These are phyloP conservation scores for Trissolcus brochymenae DNA, from an alignment of 2,888 invertebrate species.

Conservation along the genomic window DNA sequence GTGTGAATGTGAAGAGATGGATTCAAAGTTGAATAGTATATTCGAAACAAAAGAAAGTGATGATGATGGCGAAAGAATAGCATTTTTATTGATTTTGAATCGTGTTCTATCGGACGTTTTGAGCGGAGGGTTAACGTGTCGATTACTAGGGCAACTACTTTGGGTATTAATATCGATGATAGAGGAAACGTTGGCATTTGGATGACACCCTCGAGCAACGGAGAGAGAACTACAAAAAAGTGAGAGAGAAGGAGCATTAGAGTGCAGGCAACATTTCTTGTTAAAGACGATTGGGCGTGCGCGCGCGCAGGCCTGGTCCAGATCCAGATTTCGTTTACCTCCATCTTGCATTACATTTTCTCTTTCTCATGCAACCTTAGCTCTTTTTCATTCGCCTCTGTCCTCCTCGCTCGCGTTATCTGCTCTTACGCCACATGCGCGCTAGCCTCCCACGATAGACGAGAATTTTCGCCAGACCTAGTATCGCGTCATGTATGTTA, in stretches of 20 bases:
- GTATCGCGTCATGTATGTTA: constrained; percentile 64
- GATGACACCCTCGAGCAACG: constrained; percentile 29
- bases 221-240: too few relatives aligned
- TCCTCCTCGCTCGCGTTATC: constrained; percentile 49
- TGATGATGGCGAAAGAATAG: constrained; percentile 41
- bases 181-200: constrained; percentile 52
- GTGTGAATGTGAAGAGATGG: constrained; percentile 31
- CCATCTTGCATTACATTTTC: constrained; percentile 59
- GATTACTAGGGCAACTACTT: constrained; percentile 54
- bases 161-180: constrained; percentile 48
- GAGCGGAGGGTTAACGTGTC: constrained; percentile 41
- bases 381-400: constrained; percentile 51
- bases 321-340: constrained; percentile 57
- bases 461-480: constrained; percentile 52
- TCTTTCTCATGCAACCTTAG: constrained; percentile 53
- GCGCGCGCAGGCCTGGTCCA: constrained; percentile 59
- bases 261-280: constrained; percentile 26
- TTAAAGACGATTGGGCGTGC: constrained; percentile 38
- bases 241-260: too few relatives aligned
- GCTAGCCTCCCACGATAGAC: constrained; percentile 53
- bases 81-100: constrained; percentile 51
- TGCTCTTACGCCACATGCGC: constrained; percentile 53
- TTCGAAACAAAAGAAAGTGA: constrained; percentile 31
- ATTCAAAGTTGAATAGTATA: constrained; percentile 21
- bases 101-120: constrained; percentile 33